Evolutionary conservation across 2,797 vertebrate genomes (phyloP).

Genomic region (Gobio occitaniae): DNA sequence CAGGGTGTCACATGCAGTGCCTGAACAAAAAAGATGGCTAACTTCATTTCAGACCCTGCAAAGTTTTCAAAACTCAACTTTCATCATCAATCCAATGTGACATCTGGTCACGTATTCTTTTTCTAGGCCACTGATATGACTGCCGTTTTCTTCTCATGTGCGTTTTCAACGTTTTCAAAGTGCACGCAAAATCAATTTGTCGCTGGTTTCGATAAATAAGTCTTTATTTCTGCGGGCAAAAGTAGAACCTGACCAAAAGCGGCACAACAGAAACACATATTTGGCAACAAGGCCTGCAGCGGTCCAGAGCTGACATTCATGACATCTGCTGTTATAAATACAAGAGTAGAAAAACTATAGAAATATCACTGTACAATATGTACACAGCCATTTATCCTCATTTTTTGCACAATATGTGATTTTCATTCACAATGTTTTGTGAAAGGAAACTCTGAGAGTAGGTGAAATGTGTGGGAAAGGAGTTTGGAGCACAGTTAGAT

Average conservation of each 20-base stretch:
- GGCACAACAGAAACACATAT: constrained; percentile 85
- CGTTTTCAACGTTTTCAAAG: not conserved
- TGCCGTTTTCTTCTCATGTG: not conserved
- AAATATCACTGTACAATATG: constrained; percentile 96
- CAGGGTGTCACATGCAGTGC: not conserved
- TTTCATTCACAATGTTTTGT: constrained; percentile 65
- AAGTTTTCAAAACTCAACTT: not conserved
- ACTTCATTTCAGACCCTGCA: not conserved
- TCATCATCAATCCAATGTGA: not conserved
- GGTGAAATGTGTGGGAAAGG: constrained; percentile 17
- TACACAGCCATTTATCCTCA: constrained; percentile 81
- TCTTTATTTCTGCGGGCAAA: constrained; percentile 82
- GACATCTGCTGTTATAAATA: constrained; percentile 91
- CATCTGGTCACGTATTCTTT: not conserved
- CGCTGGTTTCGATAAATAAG: constrained; percentile 49
- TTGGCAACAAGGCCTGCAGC: constrained; percentile 84
- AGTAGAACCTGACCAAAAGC: constrained; percentile 89
- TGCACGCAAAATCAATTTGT: not conserved
- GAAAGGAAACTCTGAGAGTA: constrained; percentile 36
- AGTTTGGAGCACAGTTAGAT: constrained; percentile 1
- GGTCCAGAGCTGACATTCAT: constrained; percentile 84
- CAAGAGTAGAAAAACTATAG: constrained; percentile 94
- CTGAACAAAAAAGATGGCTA: not conserved
- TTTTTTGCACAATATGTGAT: constrained; percentile 71
- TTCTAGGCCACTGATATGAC: not conserved